These are phyloP conservation scores for Epistrophe grossulariae DNA, from an alignment of 2,888 invertebrate species.

Conservation along the genomic window DNA sequence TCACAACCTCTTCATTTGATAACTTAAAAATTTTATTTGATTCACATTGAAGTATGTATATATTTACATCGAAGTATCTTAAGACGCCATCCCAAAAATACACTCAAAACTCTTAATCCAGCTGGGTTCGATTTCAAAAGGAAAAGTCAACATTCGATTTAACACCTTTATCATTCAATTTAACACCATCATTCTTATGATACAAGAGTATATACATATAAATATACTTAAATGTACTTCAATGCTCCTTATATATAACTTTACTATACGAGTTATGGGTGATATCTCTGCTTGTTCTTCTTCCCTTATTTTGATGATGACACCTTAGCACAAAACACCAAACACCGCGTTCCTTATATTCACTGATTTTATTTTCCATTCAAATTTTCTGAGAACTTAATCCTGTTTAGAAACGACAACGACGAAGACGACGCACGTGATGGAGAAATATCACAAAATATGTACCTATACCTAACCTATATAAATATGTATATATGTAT, in stretches of 20 bases:
- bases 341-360: constrained; percentile 31
- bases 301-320: constrained; percentile 5
- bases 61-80: not conserved
- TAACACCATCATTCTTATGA: constrained; percentile 24
- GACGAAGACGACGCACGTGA: not conserved
- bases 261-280: not conserved
- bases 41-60: not conserved
- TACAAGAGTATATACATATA: constrained; percentile 14
- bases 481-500: not conserved
- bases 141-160: constrained; percentile 42
- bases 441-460: not conserved
- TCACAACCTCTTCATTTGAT: constrained; percentile 24
- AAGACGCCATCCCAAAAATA: not conserved
- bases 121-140: constrained; percentile 3
- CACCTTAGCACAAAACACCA: constrained; percentile 9
- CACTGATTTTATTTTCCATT: constrained; percentile 62
- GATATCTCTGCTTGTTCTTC: not conserved
- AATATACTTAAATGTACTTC: not conserved
- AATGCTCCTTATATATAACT: constrained; percentile 6
- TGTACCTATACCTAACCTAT: not conserved
- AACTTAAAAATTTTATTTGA: constrained; percentile 1
- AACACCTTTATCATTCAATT: constrained; percentile 37
- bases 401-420: constrained; percentile 47
- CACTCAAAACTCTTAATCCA: constrained; percentile 21
- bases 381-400: constrained; percentile 63